A percentile compares a stretch with the other conserved stretches of the same genome.
Conservation (phyloP, 30 jellyfish, hydroid and myxozoan genomes). For the Pseudorhiza aurosa region DNA sequence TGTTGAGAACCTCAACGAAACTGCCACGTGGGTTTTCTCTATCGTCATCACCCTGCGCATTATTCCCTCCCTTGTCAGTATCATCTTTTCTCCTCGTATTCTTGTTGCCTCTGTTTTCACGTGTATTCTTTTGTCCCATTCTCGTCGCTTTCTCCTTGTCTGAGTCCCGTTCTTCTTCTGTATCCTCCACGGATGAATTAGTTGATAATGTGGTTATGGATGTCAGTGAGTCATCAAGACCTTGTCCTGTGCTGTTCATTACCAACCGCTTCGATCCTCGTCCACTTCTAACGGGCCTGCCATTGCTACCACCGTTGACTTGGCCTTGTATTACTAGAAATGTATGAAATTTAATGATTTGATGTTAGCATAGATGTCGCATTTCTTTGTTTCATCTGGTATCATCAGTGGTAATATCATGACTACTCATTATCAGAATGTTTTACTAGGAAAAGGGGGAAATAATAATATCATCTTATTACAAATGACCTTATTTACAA, state of each 20-base stretch:
- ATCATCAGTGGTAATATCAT: too few species aligned
- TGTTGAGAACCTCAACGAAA: conserved; percentile 22
- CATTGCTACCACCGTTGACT: too few species aligned
- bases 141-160: not conserved
- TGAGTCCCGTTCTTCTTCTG: conserved; percentile 6
- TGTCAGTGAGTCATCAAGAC: conserved; percentile 35
- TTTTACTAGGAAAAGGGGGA: too few species aligned
- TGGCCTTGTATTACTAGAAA: too few species aligned
- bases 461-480: too few species aligned
- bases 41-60: not conserved
- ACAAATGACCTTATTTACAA: too few species aligned
- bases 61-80: not conserved
- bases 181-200: not conserved
- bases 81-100: not conserved
- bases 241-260: conserved; percentile 21
- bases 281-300: too few species aligned
- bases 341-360: too few species aligned
- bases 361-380: too few species aligned
- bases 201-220: conserved; percentile 51
- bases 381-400: too few species aligned
- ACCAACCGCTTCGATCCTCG: too few species aligned
- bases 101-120: conserved; percentile 1
- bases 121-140: conserved; percentile 35
- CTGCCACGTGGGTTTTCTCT: not conserved
- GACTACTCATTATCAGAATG: too few species aligned